phyloP scores from a whole-genome alignment of 2,113 vertebrate species.

The Reinhardtius hippoglossoides region DNA sequence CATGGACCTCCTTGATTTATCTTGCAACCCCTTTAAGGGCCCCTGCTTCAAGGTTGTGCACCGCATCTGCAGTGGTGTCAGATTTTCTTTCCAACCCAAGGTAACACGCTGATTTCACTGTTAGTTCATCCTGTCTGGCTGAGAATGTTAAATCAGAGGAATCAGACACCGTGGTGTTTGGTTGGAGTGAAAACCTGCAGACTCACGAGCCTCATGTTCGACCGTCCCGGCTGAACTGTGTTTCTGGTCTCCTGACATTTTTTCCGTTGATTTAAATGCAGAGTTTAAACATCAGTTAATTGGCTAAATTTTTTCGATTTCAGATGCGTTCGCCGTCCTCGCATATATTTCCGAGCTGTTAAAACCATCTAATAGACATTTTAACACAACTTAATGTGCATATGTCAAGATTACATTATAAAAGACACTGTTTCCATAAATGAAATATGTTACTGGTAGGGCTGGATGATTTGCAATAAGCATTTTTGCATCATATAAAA shows the following conservation, averaged over 20 bases:
- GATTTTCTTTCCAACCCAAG: conserved; percentile 19
- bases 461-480: conserved; percentile 7
- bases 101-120: conserved; percentile 21
- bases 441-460: neutral
- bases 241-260: neutral
- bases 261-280: conserved; percentile 20
- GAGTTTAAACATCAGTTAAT: neutral
- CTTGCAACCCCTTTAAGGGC: neutral
- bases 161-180: conserved; percentile 34
- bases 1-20: conserved; percentile 19
- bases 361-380: neutral
- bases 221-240: conserved; percentile 1
- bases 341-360: neutral
- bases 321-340: neutral
- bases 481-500: conserved; percentile 28
- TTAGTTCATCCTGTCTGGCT: conserved; percentile 18
- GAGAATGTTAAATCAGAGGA: conserved; percentile 35
- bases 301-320: neutral
- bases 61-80: neutral
- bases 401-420: conserved; percentile 17
- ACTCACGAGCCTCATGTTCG: neutral
- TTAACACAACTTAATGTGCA: conserved; percentile 31
- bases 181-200: conserved; percentile 39
- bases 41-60: neutral
- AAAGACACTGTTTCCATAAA: neutral